Evolutionary conservation across 2,888 invertebrate species (phyloP).

Genomic region (Kryphioiulus occultus): DNA sequence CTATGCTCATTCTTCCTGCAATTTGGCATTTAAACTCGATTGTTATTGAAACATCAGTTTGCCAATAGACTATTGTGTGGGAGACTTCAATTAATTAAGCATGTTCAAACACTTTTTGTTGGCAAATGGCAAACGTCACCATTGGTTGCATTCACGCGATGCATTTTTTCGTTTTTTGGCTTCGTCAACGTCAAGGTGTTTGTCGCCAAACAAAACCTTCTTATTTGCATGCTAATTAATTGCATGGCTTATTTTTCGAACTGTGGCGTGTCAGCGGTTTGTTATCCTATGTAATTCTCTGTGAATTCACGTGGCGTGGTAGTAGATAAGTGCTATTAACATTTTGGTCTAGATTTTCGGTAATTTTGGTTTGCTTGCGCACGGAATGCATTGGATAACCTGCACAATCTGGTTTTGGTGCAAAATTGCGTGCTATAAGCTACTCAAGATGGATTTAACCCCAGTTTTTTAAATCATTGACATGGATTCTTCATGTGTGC

Average conservation of each 20-base stretch:
- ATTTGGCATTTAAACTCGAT: not conserved
- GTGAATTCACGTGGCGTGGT: not conserved
- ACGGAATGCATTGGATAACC: not conserved
- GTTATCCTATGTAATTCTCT: not conserved
- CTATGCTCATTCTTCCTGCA: not conserved
- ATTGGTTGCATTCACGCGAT: not conserved
- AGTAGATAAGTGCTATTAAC: not conserved
- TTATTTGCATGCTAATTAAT: slow-evolving; percentile 25
- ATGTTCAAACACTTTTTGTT: not conserved
- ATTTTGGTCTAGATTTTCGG: not conserved
- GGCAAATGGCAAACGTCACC: not conserved
- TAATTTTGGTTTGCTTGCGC: not conserved
- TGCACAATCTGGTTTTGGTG: not conserved
- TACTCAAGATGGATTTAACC: not conserved
- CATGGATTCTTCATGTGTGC: too few relatives aligned
- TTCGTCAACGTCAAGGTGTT: not conserved
- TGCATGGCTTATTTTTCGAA: not conserved
- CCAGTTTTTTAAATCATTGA: not conserved
- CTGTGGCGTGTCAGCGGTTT: not conserved
- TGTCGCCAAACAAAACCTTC: not conserved
- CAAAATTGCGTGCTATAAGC: not conserved
- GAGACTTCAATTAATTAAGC: not conserved
- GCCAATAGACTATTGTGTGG: not conserved
- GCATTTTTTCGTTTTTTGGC: not conserved
- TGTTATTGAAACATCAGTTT: not conserved